Evolutionary conservation across 2,888 invertebrate genomes (phyloP).

Genomic region (Congeria kusceri): DNA sequence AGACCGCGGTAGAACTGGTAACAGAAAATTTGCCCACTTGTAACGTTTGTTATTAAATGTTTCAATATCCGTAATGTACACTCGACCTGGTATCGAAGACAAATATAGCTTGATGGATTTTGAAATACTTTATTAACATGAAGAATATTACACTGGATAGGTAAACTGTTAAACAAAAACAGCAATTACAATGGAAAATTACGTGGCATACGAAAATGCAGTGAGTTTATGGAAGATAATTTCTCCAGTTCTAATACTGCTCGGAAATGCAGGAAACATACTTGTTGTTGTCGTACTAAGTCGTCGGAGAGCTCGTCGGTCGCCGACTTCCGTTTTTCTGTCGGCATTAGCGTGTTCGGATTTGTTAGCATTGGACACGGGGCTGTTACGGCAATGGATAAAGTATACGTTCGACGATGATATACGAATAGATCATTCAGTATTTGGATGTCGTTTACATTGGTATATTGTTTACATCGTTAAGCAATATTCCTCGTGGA

Average conservation of each 20-base stretch:
- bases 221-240: slow-evolving; percentile 19
- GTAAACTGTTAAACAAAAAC: too few species aligned
- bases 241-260: slow-evolving; percentile 15
- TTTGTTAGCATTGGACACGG: slow-evolving; percentile 19
- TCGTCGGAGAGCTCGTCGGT: background rate
- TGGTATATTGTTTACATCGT: slow-evolving; percentile 51
- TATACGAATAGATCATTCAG: slow-evolving; percentile 36
- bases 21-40: too few species aligned
- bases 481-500: slow-evolving; percentile 61
- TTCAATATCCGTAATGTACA: too few species aligned
- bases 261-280: slow-evolving; percentile 13
- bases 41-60: too few species aligned
- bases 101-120: too few species aligned
- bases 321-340: slow-evolving; percentile 9
- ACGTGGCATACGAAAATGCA: slow-evolving; percentile 9
- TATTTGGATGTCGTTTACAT: slow-evolving; percentile 42
- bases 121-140: too few species aligned
- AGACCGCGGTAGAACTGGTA: too few species aligned
- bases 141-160: too few species aligned
- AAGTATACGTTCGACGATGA: slow-evolving; percentile 41
- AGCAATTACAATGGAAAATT: slow-evolving; percentile 3
- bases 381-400: slow-evolving; percentile 27
- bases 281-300: slow-evolving; percentile 11
- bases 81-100: too few species aligned
- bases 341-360: slow-evolving; percentile 18